Evolutionary conservation across 92 coral and sea anemone genomes (phyloP).

Genomic region (Siderastrea radians): DNA sequence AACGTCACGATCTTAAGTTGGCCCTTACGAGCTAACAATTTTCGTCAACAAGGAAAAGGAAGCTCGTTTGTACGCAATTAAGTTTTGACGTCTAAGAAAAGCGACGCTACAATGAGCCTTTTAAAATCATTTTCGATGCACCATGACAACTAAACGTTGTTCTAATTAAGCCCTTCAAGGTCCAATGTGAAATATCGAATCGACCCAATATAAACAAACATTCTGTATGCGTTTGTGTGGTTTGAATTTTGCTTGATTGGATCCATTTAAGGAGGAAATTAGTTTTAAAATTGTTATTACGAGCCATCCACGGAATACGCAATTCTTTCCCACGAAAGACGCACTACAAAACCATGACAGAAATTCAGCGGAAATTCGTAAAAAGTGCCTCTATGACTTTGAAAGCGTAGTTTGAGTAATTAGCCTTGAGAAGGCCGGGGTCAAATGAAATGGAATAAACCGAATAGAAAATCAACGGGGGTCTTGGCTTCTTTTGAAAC

Average conservation of each 20-base stretch:
- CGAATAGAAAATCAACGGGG: conserved; percentile 12
- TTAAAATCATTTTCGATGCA: not conserved
- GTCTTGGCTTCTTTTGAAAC: not conserved
- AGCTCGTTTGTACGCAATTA: conserved; percentile 23
- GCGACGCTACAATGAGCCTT: conserved; percentile 10
- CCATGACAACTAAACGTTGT: conserved; percentile 46
- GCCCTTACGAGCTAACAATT: conserved; percentile 10
- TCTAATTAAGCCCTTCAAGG: conserved; percentile 43
- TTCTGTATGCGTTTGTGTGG: conserved; percentile 16
- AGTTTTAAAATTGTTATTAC: conserved; percentile 20
- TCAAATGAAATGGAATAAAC: not conserved
- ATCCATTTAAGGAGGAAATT: conserved; percentile 19
- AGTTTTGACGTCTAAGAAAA: conserved; percentile 9
- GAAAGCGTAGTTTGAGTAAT: not conserved
- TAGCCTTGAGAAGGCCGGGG: not conserved
- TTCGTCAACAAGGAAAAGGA: conserved; percentile 11
- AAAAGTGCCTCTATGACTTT: not conserved
- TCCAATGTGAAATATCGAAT: conserved; percentile 32
- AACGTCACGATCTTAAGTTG: conserved; percentile 7
- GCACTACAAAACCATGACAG: not conserved
- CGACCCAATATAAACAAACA: conserved; percentile 23
- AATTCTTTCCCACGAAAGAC: not conserved
- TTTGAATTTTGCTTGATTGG: conserved; percentile 34
- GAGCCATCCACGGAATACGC: not conserved
- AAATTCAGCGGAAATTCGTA: not conserved